A percentile compares a stretch with the other conserved stretches of the same genome.
Evolutionary conservation across 2,797 vertebrate species (phyloP).

Genomic region (Gymnothorax reevesii): DNA sequence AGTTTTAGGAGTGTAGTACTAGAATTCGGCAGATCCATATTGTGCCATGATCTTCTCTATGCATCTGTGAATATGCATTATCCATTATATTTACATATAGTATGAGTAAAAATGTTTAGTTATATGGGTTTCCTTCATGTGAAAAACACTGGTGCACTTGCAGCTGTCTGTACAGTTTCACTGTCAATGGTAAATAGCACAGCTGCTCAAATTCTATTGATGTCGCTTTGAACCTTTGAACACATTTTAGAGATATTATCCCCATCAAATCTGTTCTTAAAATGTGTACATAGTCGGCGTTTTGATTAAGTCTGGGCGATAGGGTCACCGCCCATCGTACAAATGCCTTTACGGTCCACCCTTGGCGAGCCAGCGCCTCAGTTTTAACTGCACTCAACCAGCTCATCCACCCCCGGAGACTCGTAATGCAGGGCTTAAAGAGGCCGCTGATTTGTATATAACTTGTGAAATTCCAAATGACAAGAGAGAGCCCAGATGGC

Average conservation of each 20-base stretch:
- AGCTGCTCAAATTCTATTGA: neutral
- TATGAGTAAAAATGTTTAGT: neutral
- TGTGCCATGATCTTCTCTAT: neutral
- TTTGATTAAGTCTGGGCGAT: neutral
- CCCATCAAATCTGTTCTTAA: neutral
- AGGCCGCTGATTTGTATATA: constrained; percentile 17
- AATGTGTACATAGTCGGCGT: neutral
- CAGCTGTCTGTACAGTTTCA: neutral
- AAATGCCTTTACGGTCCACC: neutral
- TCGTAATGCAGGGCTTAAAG: constrained; percentile 3
- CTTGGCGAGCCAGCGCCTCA: neutral
- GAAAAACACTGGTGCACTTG: neutral
- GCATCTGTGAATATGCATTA: no score
- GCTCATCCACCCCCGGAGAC: neutral
- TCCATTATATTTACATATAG: no score
- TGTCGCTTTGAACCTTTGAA: neutral
- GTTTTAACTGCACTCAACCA: neutral
- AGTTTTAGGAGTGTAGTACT: neutral
- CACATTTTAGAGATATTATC: neutral
- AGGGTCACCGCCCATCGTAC: neutral
- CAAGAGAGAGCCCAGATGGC: constrained; percentile 14
- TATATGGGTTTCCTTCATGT: neutral
- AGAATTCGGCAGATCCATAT: neutral
- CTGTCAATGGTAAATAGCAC: neutral
- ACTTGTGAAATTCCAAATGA: constrained; percentile 15